Evolutionary conservation across 2,888 invertebrate genomes (phyloP).

Genomic region (Callinectes sapidus): DNA sequence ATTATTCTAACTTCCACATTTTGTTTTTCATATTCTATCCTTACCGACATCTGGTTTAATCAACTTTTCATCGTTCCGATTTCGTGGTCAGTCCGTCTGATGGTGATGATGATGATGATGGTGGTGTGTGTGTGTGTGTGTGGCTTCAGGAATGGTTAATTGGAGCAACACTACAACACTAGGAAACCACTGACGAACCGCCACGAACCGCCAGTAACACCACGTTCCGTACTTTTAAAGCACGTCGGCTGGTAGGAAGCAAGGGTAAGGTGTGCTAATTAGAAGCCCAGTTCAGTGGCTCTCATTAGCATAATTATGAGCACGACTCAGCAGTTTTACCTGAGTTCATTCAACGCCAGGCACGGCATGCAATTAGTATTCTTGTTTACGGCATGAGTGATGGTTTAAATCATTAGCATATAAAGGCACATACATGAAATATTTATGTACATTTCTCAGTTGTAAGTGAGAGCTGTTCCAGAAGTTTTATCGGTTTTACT

Average conservation of each 20-base stretch:
- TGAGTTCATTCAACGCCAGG: conserved; percentile 24
- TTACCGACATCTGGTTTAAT: neutral
- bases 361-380: neutral
- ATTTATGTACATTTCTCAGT: neutral
- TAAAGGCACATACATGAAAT: neutral
- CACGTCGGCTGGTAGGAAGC: conserved; percentile 28
- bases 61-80: neutral
- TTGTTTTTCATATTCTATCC: neutral
- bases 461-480: neutral
- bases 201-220: neutral
- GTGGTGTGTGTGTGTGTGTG: conserved; percentile 25
- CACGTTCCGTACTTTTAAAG: neutral
- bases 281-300: conserved; percentile 22
- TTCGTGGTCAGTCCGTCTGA: neutral
- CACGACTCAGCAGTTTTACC: conserved; percentile 33
- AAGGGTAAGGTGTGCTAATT: conserved; percentile 31
- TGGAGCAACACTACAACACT: neutral
- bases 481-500: neutral
- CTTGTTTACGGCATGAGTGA: conserved; percentile 16
- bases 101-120: too few relatives aligned
- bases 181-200: neutral
- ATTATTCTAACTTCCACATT: neutral
- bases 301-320: conserved; percentile 30
- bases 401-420: neutral
- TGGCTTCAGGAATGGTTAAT: neutral